A percentile compares a stretch with the other conserved stretches of the same genome.
These are phyloP conservation scores for Anoplius nigerrimus DNA, from an alignment of 2,888 invertebrate species.

Conservation along the genomic window DNA sequence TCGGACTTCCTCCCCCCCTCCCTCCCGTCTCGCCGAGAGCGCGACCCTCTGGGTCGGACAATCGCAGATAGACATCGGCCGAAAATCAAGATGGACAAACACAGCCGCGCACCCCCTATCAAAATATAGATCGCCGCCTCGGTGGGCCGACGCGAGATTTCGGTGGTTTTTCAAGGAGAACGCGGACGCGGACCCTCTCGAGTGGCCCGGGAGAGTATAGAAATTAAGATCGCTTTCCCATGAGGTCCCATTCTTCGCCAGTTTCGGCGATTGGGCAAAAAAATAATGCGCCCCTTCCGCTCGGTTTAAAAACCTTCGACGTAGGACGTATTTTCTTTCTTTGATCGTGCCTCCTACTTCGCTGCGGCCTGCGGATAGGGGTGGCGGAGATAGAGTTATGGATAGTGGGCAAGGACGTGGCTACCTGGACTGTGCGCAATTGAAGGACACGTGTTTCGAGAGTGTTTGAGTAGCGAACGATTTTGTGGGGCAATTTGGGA, in stretches of 20 bases:
- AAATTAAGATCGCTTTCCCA: slow-evolving; percentile 38
- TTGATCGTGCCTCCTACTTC: too few relatives aligned
- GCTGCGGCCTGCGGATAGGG: too few relatives aligned
- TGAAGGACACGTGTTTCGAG: too few relatives aligned
- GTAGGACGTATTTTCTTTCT: too few relatives aligned
- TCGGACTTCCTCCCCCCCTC: slow-evolving; percentile 40
- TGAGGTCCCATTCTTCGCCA: slow-evolving; percentile 10
- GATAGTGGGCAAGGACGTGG: too few relatives aligned
- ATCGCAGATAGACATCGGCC: neutral
- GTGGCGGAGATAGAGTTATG: too few relatives aligned
- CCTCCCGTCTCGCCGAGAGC: slow-evolving; percentile 32
- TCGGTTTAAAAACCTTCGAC: too few relatives aligned
- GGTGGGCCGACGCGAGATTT: slow-evolving; percentile 18
- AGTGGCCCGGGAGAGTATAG: neutral
- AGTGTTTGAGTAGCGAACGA: too few relatives aligned
- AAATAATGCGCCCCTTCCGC: too few relatives aligned
- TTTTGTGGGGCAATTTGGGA: too few relatives aligned
- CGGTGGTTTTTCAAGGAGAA: slow-evolving; percentile 27
- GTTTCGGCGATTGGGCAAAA: neutral
- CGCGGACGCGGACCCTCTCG: neutral
- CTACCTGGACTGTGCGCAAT: too few relatives aligned
- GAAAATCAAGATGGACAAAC: slow-evolving; percentile 39
- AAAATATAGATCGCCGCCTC: slow-evolving; percentile 43
- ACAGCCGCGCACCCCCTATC: slow-evolving; percentile 46
- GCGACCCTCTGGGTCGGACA: neutral